phyloP scores from a whole-genome alignment of 2,113 vertebrate genomes.

The Notothenia rossii region DNA sequence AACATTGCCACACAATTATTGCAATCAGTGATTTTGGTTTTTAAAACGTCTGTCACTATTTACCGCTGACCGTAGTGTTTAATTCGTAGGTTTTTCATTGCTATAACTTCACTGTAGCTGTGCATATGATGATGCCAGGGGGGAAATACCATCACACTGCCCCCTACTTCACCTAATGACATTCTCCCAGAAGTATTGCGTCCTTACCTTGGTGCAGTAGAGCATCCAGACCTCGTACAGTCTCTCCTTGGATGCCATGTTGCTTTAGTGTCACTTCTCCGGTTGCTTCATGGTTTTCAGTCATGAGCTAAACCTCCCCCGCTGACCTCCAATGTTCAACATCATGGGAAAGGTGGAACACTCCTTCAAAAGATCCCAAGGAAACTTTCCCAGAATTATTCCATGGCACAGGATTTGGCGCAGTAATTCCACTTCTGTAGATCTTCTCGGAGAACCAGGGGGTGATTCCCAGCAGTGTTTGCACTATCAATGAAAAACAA shows the following conservation, averaged over 20 bases:
- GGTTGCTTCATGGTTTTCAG: constrained; percentile 64
- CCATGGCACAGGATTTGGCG: constrained; percentile 42
- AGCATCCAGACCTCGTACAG: constrained; percentile 99
- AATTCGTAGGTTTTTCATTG: too few relatives aligned
- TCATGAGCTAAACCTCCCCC: constrained; percentile 40
- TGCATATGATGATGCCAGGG: neutral
- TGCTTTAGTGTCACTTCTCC: constrained; percentile 73
- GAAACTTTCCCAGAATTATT: constrained; percentile 39
- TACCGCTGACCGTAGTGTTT: neutral
- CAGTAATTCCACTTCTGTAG: constrained; percentile 18
- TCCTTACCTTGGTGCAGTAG: constrained; percentile 94
- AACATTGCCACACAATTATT: constrained; percentile 3
- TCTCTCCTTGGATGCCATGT: constrained; percentile 97
- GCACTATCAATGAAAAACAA: constrained; percentile 32
- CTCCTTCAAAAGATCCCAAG: constrained; percentile 9
- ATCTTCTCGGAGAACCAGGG: constrained; percentile 6
- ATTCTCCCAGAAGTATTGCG: neutral
- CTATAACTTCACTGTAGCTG: neutral
- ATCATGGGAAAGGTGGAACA: constrained; percentile 22
- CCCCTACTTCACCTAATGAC: constrained; percentile 15
- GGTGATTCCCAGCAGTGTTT: constrained; percentile 19
- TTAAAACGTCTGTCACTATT: neutral
- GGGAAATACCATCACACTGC: constrained; percentile 37
- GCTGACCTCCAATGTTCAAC: constrained; percentile 12
- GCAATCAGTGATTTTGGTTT: neutral